Base-by-base conservation (phyloP, 2,888 invertebrate species). In the Calameuta pallipes region DNA sequence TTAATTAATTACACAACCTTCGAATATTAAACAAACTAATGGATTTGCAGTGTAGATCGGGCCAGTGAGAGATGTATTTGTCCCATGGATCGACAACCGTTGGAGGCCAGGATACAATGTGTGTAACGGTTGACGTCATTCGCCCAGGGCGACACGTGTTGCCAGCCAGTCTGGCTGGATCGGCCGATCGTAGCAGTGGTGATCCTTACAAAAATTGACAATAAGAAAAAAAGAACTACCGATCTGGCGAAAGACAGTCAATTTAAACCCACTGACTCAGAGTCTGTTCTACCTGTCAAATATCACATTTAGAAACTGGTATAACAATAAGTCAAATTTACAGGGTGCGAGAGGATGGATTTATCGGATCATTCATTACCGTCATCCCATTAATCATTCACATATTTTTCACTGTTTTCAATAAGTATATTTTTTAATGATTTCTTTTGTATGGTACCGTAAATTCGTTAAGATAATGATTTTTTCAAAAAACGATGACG, bases 81-180 rank as follows among this genome's bases (percentile, higher is more conserved):
- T 69, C 80, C 4, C 15, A 68, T 34, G 37, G 80, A 80, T 76
- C 78, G 79, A 80, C 75, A 78, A 77, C 78, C 76, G 73, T 69
- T 31, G 37, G 82, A 84, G 81, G 78, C 15, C 80, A 80, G 81
- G 81, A 85, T 80, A 79, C 77, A 75, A 77, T 78, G 79, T 68
- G 82, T 84, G 82, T 81, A 84, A 83, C 81, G 80, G 83, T 80
- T 87, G 88, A 89, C 86, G 88, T 88, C 87, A 89, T 78, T 82
- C 79, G 81, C 83, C 83, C 83, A 81, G 80, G 82, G 83, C 83
- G 83, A 87, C 85, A 83, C 81, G 80, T 80, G 85, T 86, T 83
- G 88, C 87, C 88, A 85, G 85, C 85, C 85, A 86, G 88, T 88
- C 87, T 88, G 85, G 84, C 85, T 82, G 78, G 85, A 82, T 85